A percentile compares a stretch with the other conserved stretches of the same genome.
These are phyloP conservation scores for Mola mola DNA, from an alignment of 2,113 vertebrate genomes.

Conservation along the genomic window DNA sequence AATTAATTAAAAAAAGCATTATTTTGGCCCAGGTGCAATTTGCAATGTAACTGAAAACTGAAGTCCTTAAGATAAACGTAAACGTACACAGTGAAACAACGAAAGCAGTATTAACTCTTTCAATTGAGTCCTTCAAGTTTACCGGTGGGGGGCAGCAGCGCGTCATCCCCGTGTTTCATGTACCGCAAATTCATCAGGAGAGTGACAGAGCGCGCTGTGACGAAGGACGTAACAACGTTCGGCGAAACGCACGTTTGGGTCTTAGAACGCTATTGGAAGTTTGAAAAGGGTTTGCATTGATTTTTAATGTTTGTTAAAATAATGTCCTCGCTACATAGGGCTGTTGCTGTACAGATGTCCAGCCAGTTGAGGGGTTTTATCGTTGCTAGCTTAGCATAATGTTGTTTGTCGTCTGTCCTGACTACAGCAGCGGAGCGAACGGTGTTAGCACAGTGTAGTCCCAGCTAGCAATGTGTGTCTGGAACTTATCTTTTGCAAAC, in stretches of 20 bases:
- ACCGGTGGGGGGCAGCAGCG: too few relatives aligned
- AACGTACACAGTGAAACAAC: too few relatives aligned
- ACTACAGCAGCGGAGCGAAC: slow-evolving; percentile 49
- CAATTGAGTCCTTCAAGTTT: too few relatives aligned
- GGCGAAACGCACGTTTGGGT: slow-evolving; percentile 20
- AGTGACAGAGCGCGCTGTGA: slow-evolving; percentile 1
- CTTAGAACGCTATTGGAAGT: slow-evolving; percentile 35
- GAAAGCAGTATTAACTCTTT: too few relatives aligned
- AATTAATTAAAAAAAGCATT: too few relatives aligned
- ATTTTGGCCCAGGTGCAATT: too few relatives aligned
- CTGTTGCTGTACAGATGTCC: too few relatives aligned
- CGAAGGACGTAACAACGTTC: slow-evolving; percentile 24
- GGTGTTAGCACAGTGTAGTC: slow-evolving; percentile 12
- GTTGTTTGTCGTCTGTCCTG: neutral
- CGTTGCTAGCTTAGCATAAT: neutral
- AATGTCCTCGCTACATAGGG: neutral
- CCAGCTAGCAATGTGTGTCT: neutral
- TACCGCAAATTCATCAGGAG: neutral
- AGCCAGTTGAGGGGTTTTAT: fast-evolving
- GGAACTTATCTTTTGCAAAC: neutral
- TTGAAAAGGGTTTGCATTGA: slow-evolving; percentile 19
- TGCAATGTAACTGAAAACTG: too few relatives aligned
- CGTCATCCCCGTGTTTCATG: too few relatives aligned
- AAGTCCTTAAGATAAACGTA: too few relatives aligned
- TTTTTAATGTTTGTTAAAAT: neutral